Evolutionary conservation across 1,140 invertebrate genomes (phyloP).

Genomic region (Plutomurus gul): DNA sequence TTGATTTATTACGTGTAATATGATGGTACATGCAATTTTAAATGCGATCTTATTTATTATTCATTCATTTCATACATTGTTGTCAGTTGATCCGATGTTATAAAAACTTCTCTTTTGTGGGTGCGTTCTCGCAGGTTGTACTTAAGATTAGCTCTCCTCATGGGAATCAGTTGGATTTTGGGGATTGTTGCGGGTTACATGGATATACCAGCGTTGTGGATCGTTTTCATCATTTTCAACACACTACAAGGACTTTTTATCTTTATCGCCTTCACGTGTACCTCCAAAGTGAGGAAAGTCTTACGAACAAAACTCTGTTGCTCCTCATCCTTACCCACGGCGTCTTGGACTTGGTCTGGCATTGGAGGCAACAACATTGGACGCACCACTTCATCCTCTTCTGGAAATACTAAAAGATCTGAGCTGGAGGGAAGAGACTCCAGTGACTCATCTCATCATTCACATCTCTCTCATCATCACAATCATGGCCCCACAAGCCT

Average conservation of each 20-base stretch:
- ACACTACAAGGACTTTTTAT: slow-evolving; percentile 66
- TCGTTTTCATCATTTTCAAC: slow-evolving; percentile 64
- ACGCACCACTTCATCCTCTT: slow-evolving; percentile 44
- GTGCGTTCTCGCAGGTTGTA: slow-evolving; percentile 62
- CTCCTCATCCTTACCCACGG: slow-evolving; percentile 1
- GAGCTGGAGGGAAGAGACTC: slow-evolving; percentile 47
- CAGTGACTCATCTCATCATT: slow-evolving; percentile 35
- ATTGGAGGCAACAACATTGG: slow-evolving; percentile 45
- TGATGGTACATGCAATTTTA: too few relatives aligned
- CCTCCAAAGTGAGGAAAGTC: slow-evolving; percentile 56
- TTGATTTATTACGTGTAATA: too few relatives aligned
- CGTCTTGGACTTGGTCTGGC: slow-evolving; percentile 54
- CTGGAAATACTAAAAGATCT: slow-evolving; percentile 48
- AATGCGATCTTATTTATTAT: too few relatives aligned
- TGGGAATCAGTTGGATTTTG: slow-evolving; percentile 64
- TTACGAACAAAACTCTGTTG: slow-evolving; percentile 49
- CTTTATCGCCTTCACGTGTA: slow-evolving; percentile 65
- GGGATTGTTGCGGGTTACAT: slow-evolving; percentile 62
- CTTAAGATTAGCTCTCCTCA: slow-evolving; percentile 62
- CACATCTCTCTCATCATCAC: slow-evolving; percentile 28
- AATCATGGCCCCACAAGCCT: not conserved
- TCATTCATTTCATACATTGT: too few relatives aligned
- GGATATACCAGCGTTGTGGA: slow-evolving; percentile 59
- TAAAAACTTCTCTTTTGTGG: too few relatives aligned
- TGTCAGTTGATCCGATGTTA: too few relatives aligned